A percentile compares a stretch with the other conserved stretches of the same genome.
Conservation (phyloP, 2,797 vertebrate species). For the Paedocypris micromegethes region DNA sequence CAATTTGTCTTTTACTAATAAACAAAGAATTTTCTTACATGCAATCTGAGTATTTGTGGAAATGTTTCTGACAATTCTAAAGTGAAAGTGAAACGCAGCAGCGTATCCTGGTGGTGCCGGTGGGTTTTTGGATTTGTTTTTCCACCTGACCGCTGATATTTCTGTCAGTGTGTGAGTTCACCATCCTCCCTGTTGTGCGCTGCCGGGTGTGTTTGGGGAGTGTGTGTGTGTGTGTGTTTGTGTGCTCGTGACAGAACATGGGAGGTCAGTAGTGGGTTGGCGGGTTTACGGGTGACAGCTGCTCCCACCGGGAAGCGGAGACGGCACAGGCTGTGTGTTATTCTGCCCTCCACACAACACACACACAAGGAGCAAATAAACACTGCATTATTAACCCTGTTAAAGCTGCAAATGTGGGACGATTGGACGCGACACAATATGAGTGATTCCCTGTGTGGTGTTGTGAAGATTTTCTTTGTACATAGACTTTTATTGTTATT, state of each 20-base stretch:
- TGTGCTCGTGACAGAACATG: slow-evolving; percentile 2
- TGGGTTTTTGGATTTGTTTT: slow-evolving; percentile 32
- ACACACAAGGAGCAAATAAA: slow-evolving; percentile 9
- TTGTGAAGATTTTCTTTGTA: no score
- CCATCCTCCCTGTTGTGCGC: slow-evolving; percentile 26
- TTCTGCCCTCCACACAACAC: slow-evolving; percentile 28
- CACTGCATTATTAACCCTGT: slow-evolving; percentile 2
- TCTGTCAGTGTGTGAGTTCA: slow-evolving; percentile 35
- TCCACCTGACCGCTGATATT: slow-evolving; percentile 25
- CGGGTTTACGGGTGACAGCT: slow-evolving; percentile 46
- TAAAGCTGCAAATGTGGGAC: no score
- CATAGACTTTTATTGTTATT: no score
- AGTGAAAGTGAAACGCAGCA: slow-evolving; percentile 48
- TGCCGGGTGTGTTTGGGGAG: slow-evolving; percentile 21
- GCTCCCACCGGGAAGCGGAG: slow-evolving; percentile 29
- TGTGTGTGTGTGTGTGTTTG: slow-evolving; percentile 11
- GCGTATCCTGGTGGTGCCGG: slow-evolving; percentile 42
- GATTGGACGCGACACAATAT: no score
- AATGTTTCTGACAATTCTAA: no score
- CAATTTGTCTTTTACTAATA: no score
- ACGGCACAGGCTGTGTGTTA: slow-evolving; percentile 20
- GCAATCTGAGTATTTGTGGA: slow-evolving; percentile 24
- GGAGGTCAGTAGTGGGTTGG: slow-evolving; percentile 25
- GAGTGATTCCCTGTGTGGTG: no score
- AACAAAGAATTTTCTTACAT: no score